phyloP scores from a whole-genome alignment of 2,888 invertebrate genomes.

The Melieria crassipennis region DNA sequence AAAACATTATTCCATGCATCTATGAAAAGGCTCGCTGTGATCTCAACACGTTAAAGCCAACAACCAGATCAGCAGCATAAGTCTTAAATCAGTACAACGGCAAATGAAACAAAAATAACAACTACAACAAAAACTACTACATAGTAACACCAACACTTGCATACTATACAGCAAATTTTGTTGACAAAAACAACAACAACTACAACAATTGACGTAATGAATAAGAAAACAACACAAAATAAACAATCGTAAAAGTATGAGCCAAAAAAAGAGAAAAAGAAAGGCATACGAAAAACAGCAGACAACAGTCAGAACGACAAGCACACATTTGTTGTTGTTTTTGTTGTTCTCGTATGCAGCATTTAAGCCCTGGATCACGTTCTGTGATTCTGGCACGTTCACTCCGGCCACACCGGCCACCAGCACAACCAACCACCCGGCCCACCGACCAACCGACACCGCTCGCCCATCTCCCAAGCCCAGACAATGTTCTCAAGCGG shows the following conservation, averaged over 20 bases:
- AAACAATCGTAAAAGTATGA: not conserved
- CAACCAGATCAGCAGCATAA: constrained; percentile 1
- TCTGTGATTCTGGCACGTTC: constrained; percentile 37
- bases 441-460: too few species aligned
- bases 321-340: not conserved
- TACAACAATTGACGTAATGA: not conserved
- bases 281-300: not conserved
- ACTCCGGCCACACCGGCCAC: too few species aligned
- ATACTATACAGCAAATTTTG: constrained; percentile 6
- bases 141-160: constrained; percentile 13
- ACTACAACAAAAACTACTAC: constrained; percentile 27
- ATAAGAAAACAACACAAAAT: too few species aligned
- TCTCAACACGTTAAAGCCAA: not conserved
- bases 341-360: not conserved
- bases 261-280: constrained; percentile 21
- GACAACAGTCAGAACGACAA: too few species aligned
- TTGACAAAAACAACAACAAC: constrained; percentile 18
- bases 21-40: too few species aligned
- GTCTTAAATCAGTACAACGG: constrained; percentile 6
- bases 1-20: too few species aligned
- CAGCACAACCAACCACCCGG: too few species aligned
- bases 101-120: constrained; percentile 7
- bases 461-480: too few species aligned
- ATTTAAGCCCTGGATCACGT: constrained; percentile 43
- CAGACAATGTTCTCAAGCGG: constrained; percentile 2